Conservation (phyloP, 2,797 vertebrate species). For the Brachymystax lenok region DNA sequence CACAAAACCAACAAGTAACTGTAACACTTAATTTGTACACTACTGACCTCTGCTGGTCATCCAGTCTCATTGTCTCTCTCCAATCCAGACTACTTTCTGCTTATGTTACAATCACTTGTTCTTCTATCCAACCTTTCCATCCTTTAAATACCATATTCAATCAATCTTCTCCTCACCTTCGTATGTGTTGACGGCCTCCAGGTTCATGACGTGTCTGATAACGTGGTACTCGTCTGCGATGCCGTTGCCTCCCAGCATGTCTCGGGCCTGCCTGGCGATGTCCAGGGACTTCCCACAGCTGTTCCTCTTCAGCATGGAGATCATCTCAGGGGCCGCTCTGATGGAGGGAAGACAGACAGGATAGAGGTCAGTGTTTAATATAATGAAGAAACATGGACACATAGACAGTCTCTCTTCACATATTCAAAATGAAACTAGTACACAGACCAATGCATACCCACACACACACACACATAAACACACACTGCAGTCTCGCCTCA, state of each 20-base stretch:
- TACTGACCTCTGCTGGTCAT: constrained; percentile 59
- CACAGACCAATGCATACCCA: too few relatives aligned
- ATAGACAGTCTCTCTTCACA: too few relatives aligned
- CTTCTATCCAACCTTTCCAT: neutral
- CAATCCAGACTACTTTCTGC: neutral
- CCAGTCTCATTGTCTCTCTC: constrained; percentile 8
- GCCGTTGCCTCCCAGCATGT: constrained; percentile 95
- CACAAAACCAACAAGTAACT: neutral
- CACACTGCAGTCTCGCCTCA: too few relatives aligned
- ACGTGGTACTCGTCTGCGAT: constrained; percentile 91
- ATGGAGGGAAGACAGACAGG: neutral
- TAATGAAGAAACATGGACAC: neutral
- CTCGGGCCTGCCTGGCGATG: constrained; percentile 87
- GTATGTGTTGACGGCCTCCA: constrained; percentile 95
- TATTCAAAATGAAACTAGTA: too few relatives aligned
- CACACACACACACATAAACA: too few relatives aligned
- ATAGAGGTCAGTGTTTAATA: neutral
- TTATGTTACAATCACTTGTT: neutral
- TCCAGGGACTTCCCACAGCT: constrained; percentile 90
- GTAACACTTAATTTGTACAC: neutral
- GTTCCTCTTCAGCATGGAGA: constrained; percentile 88
- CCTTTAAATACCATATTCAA: neutral
- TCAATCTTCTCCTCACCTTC: constrained; percentile 78
- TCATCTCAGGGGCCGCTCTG: constrained; percentile 79
- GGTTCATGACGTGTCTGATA: constrained; percentile 92